Evolutionary conservation across 53 echinoderm and acorn worm species (phyloP).

Genomic region (Actinopyga echinites): DNA sequence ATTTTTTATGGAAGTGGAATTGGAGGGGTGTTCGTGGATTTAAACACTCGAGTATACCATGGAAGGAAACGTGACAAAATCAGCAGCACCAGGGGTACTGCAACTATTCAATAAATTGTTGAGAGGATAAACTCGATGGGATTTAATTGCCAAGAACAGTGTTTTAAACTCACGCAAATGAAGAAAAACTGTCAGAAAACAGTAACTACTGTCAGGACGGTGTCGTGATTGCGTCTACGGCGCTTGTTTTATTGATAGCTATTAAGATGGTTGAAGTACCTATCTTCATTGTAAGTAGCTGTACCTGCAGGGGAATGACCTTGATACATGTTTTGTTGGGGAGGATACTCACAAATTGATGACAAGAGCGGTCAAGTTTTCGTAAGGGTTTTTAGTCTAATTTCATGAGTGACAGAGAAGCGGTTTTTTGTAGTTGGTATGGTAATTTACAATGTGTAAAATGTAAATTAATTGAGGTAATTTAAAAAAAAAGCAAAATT

Average conservation of each 20-base stretch:
- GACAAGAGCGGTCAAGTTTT: too few relatives aligned
- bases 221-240: background rate
- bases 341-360: too few relatives aligned
- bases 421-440: too few relatives aligned
- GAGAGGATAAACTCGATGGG: constrained; percentile 2
- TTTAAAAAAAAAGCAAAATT: too few relatives aligned
- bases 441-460: too few relatives aligned
- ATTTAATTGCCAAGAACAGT: constrained; percentile 12
- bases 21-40: background rate
- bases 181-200: background rate
- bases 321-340: background rate
- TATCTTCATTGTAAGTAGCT: background rate
- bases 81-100: background rate
- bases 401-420: too few relatives aligned
- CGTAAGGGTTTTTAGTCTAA: too few relatives aligned
- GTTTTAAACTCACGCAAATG: background rate
- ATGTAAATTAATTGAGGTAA: too few relatives aligned
- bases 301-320: constrained; percentile 8
- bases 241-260: constrained; percentile 7
- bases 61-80: constrained; percentile 5
- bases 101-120: constrained; percentile 14
- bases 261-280: constrained; percentile 14
- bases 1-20: constrained; percentile 12
- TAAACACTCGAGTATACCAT: too few relatives aligned
- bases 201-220: background rate